Evolutionary conservation across 2,888 invertebrate genomes (phyloP), one percentile per base, ranked within the genome.

Genomic region (Chymomyza caudatula): DNA sequence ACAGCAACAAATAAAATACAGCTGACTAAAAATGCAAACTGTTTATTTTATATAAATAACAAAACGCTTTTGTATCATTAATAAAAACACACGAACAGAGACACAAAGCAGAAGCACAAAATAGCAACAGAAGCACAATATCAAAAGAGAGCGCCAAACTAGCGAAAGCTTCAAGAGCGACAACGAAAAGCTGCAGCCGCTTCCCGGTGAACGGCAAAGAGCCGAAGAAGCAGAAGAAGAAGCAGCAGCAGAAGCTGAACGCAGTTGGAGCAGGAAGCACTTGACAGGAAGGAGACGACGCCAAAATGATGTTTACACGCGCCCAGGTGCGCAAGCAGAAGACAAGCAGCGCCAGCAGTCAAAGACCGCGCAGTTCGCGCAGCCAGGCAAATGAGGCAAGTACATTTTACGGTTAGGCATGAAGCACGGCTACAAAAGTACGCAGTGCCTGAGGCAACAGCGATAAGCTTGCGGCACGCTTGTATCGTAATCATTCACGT

Each of bases 231-330:
- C 1, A 15, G 44, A 44, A 44, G 43, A 11, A 11, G 43, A 43
- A 43, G 15, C 37, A 43, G 43, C 43, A 43, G n/a, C 8, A 11
- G 13, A 11, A 6, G 11, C 43, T 2, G 13, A 60, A 70, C 63
- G 60, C 59, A 66, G 51, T 56, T 59, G 73, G 63, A 56, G 65
- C 61, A 66, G 57, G 49, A 69, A 58, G 65, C 51, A 47, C 22
- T 25, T 17, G 52, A 22, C 37, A 20, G 13, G 20, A 52, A 67
- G 69, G 44, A 47, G 65, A 69, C 75, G 74, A 71, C 76, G 60
- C 61, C 67, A 79, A 87, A 73, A 94, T 94, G 94, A 94, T 94
- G 93, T 94, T 94, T 90, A 94, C 94, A 79, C 94, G 94, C 80
- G 92, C 93, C 86, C 93, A 93, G 69, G 92, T 92, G 88, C 92